Percentiles rank a stretch among this genome's conserved stretches.
These are phyloP conservation scores for Rambutsinella grinnellia DNA, from an alignment of 2,888 invertebrate genomes.

Conservation along the genomic window DNA sequence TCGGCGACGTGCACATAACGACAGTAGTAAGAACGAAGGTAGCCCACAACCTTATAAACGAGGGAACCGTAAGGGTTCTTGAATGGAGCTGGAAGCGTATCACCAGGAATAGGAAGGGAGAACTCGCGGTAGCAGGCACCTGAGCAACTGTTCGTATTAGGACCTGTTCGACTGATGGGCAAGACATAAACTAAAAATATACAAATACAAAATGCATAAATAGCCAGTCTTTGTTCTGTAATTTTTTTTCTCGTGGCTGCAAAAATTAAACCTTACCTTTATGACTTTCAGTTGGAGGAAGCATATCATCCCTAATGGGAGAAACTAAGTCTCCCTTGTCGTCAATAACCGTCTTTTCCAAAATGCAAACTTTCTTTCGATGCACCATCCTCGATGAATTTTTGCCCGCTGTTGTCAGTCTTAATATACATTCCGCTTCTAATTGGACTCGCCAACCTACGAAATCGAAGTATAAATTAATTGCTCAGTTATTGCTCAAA, in stretches of 20 bases:
- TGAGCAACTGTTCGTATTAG: conserved; percentile 8
- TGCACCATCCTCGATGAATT: conserved; percentile 34
- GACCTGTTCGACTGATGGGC: conserved; percentile 20
- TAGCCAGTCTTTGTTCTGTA: no score
- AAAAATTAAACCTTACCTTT: conserved; percentile 16
- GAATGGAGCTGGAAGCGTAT: conserved; percentile 38
- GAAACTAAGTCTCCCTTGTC: conserved; percentile 38
- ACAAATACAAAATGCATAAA: no score
- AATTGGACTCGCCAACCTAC: conserved; percentile 40
- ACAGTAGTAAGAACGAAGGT: conserved; percentile 36
- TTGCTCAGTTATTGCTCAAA: not conserved
- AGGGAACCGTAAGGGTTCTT: conserved; percentile 40
- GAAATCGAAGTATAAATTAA: no score
- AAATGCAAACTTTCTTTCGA: conserved; percentile 39
- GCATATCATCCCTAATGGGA: conserved; percentile 35
- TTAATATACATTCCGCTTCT: conserved; percentile 42
- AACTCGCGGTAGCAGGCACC: conserved; percentile 25
- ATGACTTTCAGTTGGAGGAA: conserved; percentile 22
- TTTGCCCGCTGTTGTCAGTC: conserved; percentile 34
- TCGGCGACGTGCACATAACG: conserved; percentile 44
- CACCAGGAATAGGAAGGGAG: conserved; percentile 31
- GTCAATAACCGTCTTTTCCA: conserved; percentile 40
- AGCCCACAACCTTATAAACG: conserved; percentile 39
- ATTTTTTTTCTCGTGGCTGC: no score
- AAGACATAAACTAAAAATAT: conserved; percentile 24